Conservation (phyloP, 2,888 invertebrate genomes). For the Deladenus siricidicola region DNA sequence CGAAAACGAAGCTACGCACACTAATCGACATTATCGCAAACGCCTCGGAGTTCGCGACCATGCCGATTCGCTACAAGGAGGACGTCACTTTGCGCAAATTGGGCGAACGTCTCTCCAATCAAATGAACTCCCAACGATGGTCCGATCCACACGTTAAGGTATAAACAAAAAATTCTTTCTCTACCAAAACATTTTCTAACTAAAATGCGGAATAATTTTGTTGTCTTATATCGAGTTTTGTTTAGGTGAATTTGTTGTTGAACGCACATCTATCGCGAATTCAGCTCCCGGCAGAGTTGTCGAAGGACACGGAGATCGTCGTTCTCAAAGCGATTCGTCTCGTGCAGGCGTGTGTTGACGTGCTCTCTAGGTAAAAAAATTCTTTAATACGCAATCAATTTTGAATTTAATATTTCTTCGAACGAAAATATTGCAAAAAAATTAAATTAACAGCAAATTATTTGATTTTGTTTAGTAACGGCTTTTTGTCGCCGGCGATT, state of each 20-base stretch:
- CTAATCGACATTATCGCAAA: slow-evolving; percentile 93
- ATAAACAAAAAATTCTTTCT: background rate
- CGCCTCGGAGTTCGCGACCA: slow-evolving; percentile 88
- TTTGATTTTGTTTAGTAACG: slow-evolving; percentile 66
- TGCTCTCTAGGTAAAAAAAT: slow-evolving; percentile 60
- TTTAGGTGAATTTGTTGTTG: slow-evolving; percentile 70
- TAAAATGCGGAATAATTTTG: background rate
- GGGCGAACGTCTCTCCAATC: slow-evolving; percentile 61
- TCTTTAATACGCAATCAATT: too few relatives aligned
- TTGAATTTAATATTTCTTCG: too few relatives aligned
- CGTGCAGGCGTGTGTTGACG: slow-evolving; percentile 76
- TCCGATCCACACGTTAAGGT: slow-evolving; percentile 93
- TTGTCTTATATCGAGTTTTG: slow-evolving; percentile 1
- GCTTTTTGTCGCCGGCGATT: slow-evolving; percentile 94
- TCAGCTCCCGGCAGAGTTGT: slow-evolving; percentile 87
- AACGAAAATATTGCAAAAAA: too few relatives aligned
- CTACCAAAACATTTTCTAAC: background rate
- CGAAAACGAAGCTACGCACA: slow-evolving; percentile 92
- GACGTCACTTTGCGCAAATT: slow-evolving; percentile 70
- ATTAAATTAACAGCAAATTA: background rate
- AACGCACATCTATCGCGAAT: slow-evolving; percentile 91
- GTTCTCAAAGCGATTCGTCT: slow-evolving; percentile 61
- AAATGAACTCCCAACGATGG: slow-evolving; percentile 70
- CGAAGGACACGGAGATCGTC: slow-evolving; percentile 85
- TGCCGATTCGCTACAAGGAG: slow-evolving; percentile 88